Base-by-base conservation (phyloP, 1,140 invertebrate genomes). In the Harlomillsia oculata region DNA sequence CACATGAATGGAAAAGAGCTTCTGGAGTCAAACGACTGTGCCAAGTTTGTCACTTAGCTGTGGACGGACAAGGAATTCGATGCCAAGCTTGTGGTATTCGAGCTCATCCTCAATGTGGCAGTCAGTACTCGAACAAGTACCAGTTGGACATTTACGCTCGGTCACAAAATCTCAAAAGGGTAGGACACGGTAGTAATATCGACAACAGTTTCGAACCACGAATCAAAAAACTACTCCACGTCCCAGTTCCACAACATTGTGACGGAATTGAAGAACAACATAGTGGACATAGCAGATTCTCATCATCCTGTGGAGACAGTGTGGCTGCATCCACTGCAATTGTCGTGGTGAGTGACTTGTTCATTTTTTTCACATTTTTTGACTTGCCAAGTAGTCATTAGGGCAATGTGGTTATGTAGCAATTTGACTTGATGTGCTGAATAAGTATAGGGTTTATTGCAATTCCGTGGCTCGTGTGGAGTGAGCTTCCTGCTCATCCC, bases 161-260 rank as follows among this genome's bases (percentile, higher is more conserved):
- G 20, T 16, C 43, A n/a, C n/a, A 5, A 9, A 34, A 5, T 13
- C 21, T 28, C 13, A 14, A 6, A 11, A 20, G 30, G 26, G 8
- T 45, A n/a, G 45, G 26, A 20, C 29, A 36, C 2, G 21, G 5
- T 3, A 34, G 37, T 2, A 28, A n/a, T 45, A 21, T 30, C 32
- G 20, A 36, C 6, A 36, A 28, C 43, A 48, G 5, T 9, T 62
- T 62, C 28, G 60, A 62, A 39, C 60, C 60, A 40, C 36, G 60
- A 50, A 62, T 62, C 39, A 62, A 62, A 30, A 62, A 62, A 34
- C 50, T 62, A 21, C 43, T 57, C 2, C 59, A 56, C 25, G 53
- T 56, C 25, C 43, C 52, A 50, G 21, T 40, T 11, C 32, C 25
- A 16, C 30, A 32, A 16, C 32, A 37, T 21, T 23, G 36, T 13